Base-by-base conservation (phyloP, 2,113 vertebrate genomes). In the Aleadryas rufinucha region DNA sequence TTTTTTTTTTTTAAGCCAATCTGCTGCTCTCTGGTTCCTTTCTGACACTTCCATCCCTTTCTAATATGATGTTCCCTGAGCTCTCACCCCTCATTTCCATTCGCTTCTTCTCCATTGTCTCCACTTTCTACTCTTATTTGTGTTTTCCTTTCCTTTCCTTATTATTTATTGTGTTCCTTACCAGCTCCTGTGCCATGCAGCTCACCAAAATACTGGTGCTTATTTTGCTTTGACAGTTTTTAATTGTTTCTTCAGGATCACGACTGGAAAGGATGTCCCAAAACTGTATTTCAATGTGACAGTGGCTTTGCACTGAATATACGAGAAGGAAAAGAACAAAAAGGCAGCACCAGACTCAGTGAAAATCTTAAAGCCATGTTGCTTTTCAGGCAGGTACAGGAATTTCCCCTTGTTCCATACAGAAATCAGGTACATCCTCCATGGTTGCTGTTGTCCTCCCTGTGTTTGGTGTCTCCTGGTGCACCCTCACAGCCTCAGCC, bases 11-110 rank as follows among this genome's bases (percentile, higher is more conserved):
- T 90, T 69, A 82, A 94, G 89, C 80, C 95, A 96, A 95, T 95
- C 93, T 94, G 90, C 76, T 93, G 47, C 89, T 96, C 82, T 87
- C 83, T 95, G 84, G 82, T 83, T 96, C 88, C 84, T 81, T 95
- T 76, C 91, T 97, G 91, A 91, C 86, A 94, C 81, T 89, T 92
- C 71, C 74, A 96, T 41, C 87, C 95, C 83, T 90, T 75, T 52
- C 65, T 96, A 80, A 80, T 76, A 28, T 45, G 72, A 87, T 60
- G 80, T 72, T 91, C 84, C 89, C 57, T 33, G 77, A 90, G 92
- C 23, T 94, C 45, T 61, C 78, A 50, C 42, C 91, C 75, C 68
- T 90, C 52, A 14, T 83, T 88, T 93, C 91, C 77, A 63, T 41
- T 35, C 1, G 0, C 59, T 74, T 74, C 33, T 81, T 92, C 82